phyloP scores from a whole-genome alignment of 2,113 vertebrate genomes.

The Amphilophus citrinellus region DNA sequence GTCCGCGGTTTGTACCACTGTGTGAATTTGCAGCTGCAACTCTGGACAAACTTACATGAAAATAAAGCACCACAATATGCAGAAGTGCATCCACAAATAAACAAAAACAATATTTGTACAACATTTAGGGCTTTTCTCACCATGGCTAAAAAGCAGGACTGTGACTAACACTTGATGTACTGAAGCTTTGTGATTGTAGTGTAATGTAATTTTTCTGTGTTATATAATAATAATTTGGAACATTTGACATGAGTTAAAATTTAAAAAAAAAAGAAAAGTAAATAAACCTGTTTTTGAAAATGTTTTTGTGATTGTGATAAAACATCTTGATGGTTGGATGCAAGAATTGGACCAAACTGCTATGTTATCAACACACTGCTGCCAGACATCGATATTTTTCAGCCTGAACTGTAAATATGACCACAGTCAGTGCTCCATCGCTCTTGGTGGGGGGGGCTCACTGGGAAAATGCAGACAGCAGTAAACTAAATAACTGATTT shows the following conservation, averaged over 20 bases:
- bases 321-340: neutral
- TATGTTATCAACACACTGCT: neutral
- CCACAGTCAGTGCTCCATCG: neutral
- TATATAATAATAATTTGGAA: neutral
- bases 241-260: neutral
- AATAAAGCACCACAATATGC: too few relatives aligned
- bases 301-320: neutral
- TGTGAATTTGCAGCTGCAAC: neutral
- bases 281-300: neutral
- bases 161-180: neutral
- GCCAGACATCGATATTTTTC: neutral
- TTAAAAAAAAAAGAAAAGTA: neutral
- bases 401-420: neutral
- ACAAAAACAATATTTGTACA: too few relatives aligned
- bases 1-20: neutral
- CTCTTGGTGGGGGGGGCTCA: neutral
- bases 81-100: too few relatives aligned
- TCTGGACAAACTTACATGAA: too few relatives aligned
- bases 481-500: neutral
- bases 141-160: too few relatives aligned
- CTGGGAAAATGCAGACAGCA: neutral
- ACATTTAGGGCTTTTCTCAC: too few relatives aligned
- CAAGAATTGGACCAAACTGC: neutral
- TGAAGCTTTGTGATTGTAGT: neutral
- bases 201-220: accelerated